Conservation (phyloP, 1,140 invertebrate genomes). For the Triops longicaudatus region DNA sequence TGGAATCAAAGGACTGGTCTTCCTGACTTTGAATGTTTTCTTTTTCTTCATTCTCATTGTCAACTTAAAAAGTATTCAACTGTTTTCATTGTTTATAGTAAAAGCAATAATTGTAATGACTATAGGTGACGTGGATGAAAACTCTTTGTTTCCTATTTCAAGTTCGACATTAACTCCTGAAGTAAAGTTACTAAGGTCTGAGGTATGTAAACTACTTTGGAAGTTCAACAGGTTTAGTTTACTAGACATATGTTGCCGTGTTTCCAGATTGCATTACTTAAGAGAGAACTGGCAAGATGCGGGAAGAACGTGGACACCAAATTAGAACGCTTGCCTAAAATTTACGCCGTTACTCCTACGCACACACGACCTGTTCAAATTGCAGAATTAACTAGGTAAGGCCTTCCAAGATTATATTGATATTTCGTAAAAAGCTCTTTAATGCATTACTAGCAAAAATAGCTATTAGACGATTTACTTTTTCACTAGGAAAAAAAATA, state of each 20-base stretch:
- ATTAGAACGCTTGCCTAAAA: constrained; percentile 40
- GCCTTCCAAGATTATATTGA: constrained; percentile 19
- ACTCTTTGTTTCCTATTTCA: neutral
- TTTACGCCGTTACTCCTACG: constrained; percentile 90
- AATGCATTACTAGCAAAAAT: neutral
- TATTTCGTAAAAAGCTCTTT: neutral
- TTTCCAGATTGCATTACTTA: constrained; percentile 21
- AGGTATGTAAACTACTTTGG: neutral
- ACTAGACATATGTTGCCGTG: neutral
- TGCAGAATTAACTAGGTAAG: constrained; percentile 79
- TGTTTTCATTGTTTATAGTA: neutral
- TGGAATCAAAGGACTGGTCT: neutral
- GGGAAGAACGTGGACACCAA: constrained; percentile 16
- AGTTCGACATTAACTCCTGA: neutral
- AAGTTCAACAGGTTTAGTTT: neutral
- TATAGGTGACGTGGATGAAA: neutral
- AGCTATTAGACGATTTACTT: too few species aligned
- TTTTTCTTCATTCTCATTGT: neutral
- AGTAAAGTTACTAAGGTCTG: neutral
- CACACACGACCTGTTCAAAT: constrained; percentile 83
- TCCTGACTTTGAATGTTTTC: neutral
- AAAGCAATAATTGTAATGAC: neutral
- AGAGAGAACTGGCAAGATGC: neutral
- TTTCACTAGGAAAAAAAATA: too few species aligned
- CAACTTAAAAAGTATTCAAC: neutral